Evolutionary conservation across 1,140 invertebrate species (phyloP).

Genomic region (Megathymus violae): DNA sequence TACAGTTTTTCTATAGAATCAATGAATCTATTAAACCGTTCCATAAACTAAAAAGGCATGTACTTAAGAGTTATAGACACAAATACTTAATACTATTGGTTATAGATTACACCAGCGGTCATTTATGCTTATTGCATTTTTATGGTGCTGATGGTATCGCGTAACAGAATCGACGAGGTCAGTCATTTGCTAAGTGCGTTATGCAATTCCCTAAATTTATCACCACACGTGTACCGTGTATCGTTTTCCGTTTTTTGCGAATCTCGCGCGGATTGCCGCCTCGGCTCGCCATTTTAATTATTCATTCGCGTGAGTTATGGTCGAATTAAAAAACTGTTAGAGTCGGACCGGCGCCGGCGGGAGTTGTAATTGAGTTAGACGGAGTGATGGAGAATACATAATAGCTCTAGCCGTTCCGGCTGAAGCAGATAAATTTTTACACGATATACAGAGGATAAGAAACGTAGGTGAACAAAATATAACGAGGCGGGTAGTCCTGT

Average conservation of each 20-base stretch:
- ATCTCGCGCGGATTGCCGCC: constrained; percentile 67
- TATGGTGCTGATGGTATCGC: background rate
- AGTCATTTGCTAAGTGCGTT: constrained; percentile 68
- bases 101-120: too few species aligned
- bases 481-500: too few species aligned
- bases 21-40: too few species aligned
- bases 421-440: constrained; percentile 20
- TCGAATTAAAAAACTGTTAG: constrained; percentile 85
- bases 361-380: constrained; percentile 78
- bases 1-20: too few species aligned
- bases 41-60: too few species aligned
- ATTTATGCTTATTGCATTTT: constrained; percentile 2
- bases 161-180: constrained; percentile 8
- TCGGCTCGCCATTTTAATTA: constrained; percentile 81
- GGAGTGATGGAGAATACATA: constrained; percentile 77
- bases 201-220: constrained; percentile 76
- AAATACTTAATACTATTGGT: too few species aligned
- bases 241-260: constrained; percentile 67
- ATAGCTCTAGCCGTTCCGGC: constrained; percentile 45
- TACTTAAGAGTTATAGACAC: too few species aligned
- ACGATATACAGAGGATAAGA: background rate
- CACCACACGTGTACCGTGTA: constrained; percentile 52
- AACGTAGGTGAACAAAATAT: constrained; percentile 18
- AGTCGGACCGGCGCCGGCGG: constrained; percentile 77
- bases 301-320: constrained; percentile 84